A percentile compares a stretch with the other conserved stretches of the same genome.
phyloP scores from a whole-genome alignment of 2,888 invertebrate species.

The Siphlonurus alternatus region DNA sequence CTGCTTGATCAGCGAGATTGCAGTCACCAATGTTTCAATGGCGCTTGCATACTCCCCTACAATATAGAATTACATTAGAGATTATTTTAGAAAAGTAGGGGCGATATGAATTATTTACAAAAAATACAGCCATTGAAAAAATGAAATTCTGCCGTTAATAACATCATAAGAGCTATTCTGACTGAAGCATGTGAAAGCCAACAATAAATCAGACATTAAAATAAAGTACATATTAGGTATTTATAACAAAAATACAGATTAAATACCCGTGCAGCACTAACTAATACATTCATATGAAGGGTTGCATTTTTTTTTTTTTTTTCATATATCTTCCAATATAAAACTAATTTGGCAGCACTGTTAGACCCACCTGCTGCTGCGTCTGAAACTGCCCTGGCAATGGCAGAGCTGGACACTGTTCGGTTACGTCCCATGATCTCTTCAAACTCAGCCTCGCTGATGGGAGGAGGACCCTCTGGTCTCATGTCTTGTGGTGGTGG shows the following conservation, averaged over 20 bases:
- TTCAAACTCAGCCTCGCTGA: conserved; percentile 92
- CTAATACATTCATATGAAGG: too few relatives aligned
- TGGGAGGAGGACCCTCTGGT: conserved; percentile 36
- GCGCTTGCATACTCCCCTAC: conserved; percentile 89
- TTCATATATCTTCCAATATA: neutral
- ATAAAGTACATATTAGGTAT: too few relatives aligned
- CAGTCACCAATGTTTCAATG: conserved; percentile 95
- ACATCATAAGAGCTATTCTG: too few relatives aligned
- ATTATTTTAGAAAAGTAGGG: neutral
- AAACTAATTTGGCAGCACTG: neutral
- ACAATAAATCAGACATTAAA: too few relatives aligned
- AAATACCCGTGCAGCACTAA: too few relatives aligned
- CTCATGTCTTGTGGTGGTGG: conserved; percentile 20
- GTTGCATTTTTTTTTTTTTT: conserved; percentile 2
- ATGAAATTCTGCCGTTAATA: too few relatives aligned
- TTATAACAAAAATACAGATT: too few relatives aligned
- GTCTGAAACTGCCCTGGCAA: conserved; percentile 91
- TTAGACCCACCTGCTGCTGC: conserved; percentile 58
- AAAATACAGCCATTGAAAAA: conserved; percentile 2
- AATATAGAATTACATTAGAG: conserved; percentile 8
- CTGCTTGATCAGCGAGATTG: conserved; percentile 95
- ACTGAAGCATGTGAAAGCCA: too few relatives aligned
- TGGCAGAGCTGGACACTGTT: conserved; percentile 94
- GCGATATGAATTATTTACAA: neutral
- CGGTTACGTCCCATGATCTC: conserved; percentile 95